These are phyloP conservation scores for Arrhamphus sclerolepis DNA, from an alignment of 2,797 vertebrate genomes.

Conservation along the genomic window DNA sequence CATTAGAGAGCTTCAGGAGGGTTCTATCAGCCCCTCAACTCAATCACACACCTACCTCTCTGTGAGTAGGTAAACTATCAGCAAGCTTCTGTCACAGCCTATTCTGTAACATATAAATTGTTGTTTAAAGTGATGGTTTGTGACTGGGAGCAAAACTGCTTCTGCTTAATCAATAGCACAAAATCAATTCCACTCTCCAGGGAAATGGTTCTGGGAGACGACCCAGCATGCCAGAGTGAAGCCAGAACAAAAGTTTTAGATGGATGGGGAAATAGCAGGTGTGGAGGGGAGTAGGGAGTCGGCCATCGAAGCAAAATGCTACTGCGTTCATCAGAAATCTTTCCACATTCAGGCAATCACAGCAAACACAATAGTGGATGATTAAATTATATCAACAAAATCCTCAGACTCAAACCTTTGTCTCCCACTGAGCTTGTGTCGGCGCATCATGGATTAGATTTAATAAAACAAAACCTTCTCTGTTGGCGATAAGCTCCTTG, in stretches of 20 bases:
- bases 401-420: constrained; percentile 38
- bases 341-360: constrained; percentile 29
- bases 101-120: constrained; percentile 72
- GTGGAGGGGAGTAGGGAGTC: constrained; percentile 6
- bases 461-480: constrained; percentile 59
- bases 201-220: constrained; percentile 62
- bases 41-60: constrained; percentile 67
- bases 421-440: constrained; percentile 35
- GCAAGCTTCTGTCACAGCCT: constrained; percentile 63
- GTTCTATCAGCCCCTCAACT: constrained; percentile 62
- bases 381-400: constrained; percentile 52
- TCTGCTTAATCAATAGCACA: constrained; percentile 75
- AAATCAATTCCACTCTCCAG: constrained; percentile 70
- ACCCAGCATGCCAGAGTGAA: constrained; percentile 54
- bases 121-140: constrained; percentile 79
- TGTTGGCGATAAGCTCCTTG: constrained; percentile 49
- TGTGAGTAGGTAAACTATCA: constrained; percentile 67
- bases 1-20: constrained; percentile 69
- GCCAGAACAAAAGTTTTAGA: constrained; percentile 52
- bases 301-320: constrained; percentile 27
- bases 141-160: constrained; percentile 74
- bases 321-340: constrained; percentile 41
- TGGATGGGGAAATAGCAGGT: constrained; percentile 3
- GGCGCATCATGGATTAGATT: constrained; percentile 43
- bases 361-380: constrained; percentile 35